Evolutionary conservation across 1,140 invertebrate species (phyloP).

Genomic region (Ridgeia piscesae): DNA sequence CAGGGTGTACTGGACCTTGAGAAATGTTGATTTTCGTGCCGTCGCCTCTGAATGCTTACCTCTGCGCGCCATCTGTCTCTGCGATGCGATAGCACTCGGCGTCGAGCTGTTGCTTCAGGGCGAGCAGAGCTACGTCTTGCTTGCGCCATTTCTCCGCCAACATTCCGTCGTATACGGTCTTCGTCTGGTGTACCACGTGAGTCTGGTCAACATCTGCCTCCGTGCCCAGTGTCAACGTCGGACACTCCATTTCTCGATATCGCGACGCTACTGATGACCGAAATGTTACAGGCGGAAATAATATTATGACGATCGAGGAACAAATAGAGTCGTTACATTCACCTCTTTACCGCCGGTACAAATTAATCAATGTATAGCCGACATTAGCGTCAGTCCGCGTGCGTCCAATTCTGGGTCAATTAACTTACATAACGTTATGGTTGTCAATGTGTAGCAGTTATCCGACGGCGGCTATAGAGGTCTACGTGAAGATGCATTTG

Average conservation of each 20-base stretch:
- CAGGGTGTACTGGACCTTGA: background rate
- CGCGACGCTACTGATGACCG: background rate
- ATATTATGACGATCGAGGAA: too few species aligned
- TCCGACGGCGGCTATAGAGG: too few species aligned
- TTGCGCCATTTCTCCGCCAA: background rate
- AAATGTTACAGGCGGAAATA: background rate
- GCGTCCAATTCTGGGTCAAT: background rate
- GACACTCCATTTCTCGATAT: background rate
- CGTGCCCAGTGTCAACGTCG: background rate
- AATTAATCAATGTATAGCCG: background rate
- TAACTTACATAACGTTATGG: background rate
- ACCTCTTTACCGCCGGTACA: background rate
- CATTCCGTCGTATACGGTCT: background rate
- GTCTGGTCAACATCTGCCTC: background rate
- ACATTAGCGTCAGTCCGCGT: background rate
- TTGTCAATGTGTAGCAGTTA: too few species aligned
- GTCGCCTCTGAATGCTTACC: background rate
- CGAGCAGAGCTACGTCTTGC: background rate
- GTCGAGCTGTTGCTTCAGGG: background rate
- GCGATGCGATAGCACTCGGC: background rate
- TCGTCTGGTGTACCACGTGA: background rate
- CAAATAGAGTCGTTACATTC: background rate
- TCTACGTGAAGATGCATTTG: background rate
- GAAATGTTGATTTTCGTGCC: background rate
- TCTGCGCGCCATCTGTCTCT: background rate